Conservation (phyloP, 2,113 vertebrate genomes). For the Barnardius zonarius region DNA sequence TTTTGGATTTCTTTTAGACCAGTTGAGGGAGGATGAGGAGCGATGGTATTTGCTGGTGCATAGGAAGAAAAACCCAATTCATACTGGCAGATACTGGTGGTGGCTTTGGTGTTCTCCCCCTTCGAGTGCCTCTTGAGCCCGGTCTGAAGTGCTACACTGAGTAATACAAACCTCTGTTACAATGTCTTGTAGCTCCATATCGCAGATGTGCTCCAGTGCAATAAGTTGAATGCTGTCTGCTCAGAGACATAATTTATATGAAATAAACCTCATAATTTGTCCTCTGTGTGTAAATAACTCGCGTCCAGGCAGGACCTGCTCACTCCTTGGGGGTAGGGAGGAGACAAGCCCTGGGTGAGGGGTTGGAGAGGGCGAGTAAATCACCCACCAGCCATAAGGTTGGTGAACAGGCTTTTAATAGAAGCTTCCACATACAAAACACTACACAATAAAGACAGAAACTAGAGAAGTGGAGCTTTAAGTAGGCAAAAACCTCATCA, state of each 20-base stretch:
- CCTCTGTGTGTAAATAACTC: background rate
- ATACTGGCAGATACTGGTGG: slow-evolving; percentile 29
- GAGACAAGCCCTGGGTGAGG: background rate
- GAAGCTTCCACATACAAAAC: slow-evolving; percentile 64
- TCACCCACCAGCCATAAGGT: background rate
- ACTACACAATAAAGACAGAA: slow-evolving; percentile 63
- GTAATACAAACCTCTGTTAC: slow-evolving; percentile 70
- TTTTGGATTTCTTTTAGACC: background rate
- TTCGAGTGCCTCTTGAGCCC: slow-evolving; percentile 74
- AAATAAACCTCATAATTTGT: slow-evolving; percentile 76
- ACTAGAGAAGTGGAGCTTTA: slow-evolving; percentile 74
- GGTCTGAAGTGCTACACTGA: slow-evolving; percentile 68
- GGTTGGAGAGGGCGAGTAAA: background rate
- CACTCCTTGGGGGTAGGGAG: background rate
- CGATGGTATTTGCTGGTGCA: background rate
- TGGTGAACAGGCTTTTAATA: slow-evolving; percentile 69
- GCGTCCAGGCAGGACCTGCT: background rate
- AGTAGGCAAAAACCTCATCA: background rate
- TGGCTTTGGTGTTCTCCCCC: slow-evolving; percentile 57
- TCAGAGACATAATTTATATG: slow-evolving; percentile 80
- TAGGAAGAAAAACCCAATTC: background rate
- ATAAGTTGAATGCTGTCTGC: slow-evolving; percentile 79
- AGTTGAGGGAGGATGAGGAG: background rate
- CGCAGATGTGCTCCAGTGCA: slow-evolving; percentile 80
- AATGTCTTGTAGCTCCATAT: slow-evolving; percentile 71